phyloP scores from a whole-genome alignment of 2,888 invertebrate species.

The Eupeodes latifasciatus region DNA sequence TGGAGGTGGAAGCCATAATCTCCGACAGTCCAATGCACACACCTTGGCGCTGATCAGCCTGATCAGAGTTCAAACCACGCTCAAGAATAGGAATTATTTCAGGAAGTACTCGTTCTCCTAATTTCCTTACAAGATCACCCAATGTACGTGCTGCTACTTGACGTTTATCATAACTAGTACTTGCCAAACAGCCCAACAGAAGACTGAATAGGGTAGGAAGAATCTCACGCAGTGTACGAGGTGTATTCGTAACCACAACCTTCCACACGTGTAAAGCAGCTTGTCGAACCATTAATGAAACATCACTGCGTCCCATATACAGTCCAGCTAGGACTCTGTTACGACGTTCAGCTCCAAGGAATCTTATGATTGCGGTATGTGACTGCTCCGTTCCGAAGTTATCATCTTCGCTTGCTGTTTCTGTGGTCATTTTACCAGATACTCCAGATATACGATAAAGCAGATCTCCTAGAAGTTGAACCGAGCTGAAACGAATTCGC shows the following conservation, averaged over 20 bases:
- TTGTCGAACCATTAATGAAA: conserved; percentile 98
- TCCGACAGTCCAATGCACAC: conserved; percentile 99
- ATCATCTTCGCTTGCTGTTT: conserved; percentile 98
- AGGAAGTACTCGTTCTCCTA: conserved; percentile 98
- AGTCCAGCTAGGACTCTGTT: conserved; percentile 97
- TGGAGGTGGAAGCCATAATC: conserved; percentile 98
- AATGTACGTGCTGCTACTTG: conserved; percentile 98
- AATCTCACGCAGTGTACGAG: conserved; percentile 97
- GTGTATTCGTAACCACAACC: conserved; percentile 99
- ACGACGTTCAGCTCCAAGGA: conserved; percentile 94
- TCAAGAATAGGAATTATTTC: conserved; percentile 99
- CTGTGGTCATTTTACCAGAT: conserved; percentile 99
- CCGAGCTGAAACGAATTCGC: conserved; percentile 97
- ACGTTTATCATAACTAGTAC: conserved; percentile 97
- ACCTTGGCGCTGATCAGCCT: conserved; percentile 97
- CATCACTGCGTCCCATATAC: conserved; percentile 99
- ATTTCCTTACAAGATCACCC: conserved; percentile 97
- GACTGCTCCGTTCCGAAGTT: conserved; percentile 99
- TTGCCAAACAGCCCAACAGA: conserved; percentile 96
- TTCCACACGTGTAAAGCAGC: conserved; percentile 99
- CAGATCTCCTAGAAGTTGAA: conserved; percentile 97
- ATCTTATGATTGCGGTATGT: conserved; percentile 94
- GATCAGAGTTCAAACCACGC: conserved; percentile 94
- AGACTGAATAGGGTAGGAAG: conserved; percentile 96
- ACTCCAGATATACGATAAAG: conserved; percentile 98